Conservation (phyloP, 2,797 vertebrate species). For the Eulemur rubriventer region DNA sequence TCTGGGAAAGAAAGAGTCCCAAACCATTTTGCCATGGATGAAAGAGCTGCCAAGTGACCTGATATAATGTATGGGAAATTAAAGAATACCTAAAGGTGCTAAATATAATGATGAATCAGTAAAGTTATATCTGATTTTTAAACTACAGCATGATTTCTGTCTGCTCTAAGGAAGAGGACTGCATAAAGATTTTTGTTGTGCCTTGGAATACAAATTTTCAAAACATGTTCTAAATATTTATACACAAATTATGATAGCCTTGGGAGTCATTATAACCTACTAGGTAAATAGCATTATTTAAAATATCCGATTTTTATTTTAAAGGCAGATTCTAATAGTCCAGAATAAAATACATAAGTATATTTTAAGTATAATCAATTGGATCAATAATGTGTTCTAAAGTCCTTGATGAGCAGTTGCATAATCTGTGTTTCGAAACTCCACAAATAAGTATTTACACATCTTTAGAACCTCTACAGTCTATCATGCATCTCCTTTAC, state of each 20-base stretch:
- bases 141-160: slow-evolving; percentile 7
- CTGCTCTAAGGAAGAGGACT: neutral
- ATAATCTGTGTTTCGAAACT: slow-evolving; percentile 52
- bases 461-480: slow-evolving; percentile 47
- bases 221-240: slow-evolving; percentile 41
- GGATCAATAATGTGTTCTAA: neutral
- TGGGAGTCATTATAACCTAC: neutral
- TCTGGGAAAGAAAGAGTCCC: neutral
- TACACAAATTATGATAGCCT: neutral
- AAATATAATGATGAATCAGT: neutral
- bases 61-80: neutral
- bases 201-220: slow-evolving; percentile 1
- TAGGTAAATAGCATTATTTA: neutral
- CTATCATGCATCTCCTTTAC: slow-evolving; percentile 52
- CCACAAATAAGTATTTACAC: neutral
- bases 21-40: neutral
- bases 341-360: neutral
- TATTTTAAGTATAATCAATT: neutral
- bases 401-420: slow-evolving; percentile 54
- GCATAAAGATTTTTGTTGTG: slow-evolving; percentile 15
- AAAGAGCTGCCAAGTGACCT: neutral
- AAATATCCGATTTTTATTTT: slow-evolving; percentile 31
- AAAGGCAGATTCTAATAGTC: neutral
- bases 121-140: slow-evolving; percentile 31
- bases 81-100: neutral